Evolutionary conservation across 2,113 vertebrate genomes (phyloP), one percentile per base, ranked within the genome.

Genomic region (Pao palembangensis): DNA sequence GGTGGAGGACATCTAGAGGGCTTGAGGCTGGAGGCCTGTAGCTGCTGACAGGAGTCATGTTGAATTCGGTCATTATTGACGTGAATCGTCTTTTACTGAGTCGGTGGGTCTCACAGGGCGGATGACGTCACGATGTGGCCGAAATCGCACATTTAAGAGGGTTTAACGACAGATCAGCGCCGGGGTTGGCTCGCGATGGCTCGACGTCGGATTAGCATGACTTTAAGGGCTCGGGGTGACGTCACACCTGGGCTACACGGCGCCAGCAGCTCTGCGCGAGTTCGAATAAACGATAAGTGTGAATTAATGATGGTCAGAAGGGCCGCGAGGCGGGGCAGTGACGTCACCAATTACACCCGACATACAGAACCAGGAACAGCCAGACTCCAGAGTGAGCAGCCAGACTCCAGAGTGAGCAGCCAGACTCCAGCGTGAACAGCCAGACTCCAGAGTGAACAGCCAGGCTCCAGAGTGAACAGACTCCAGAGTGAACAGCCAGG

Each of bases 1-100:
- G 44, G 17, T 19, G 62, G 69, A 72, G 62, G 63, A 55, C 63
- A 69, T 67, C 47, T 63, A 49, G 62, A 41, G 21, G 25, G 14
- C 31, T 11, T 20, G n/a, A 67, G 70, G 44, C 55, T 48, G 64
- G 51, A 15, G 75, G 80, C 67, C 74, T 16, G 34, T 12, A 12
- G 34, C 34, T 38, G 6, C 28, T 6, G 28, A 28, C 25, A 6
- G 25, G 25, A 28, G 25, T 31, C 28, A 31, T 31, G 28, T 3
- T 31, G 5, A 6, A 31, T 6, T 31, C 28, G 28, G 28, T 31
- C 2, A 31, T 31, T 31, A 31, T 6, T 31, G 28, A 3, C 28
- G 5, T 31, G 28, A 31, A 31, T 6, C 28, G 28, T 6, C 6
- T 12, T 38, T 38, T 38, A 11, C 34, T 12, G 34, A 11, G 34